Evolutionary conservation across 2,113 vertebrate species (phyloP), one percentile per base, ranked within the genome.

Genomic region (Merops nubicus): DNA sequence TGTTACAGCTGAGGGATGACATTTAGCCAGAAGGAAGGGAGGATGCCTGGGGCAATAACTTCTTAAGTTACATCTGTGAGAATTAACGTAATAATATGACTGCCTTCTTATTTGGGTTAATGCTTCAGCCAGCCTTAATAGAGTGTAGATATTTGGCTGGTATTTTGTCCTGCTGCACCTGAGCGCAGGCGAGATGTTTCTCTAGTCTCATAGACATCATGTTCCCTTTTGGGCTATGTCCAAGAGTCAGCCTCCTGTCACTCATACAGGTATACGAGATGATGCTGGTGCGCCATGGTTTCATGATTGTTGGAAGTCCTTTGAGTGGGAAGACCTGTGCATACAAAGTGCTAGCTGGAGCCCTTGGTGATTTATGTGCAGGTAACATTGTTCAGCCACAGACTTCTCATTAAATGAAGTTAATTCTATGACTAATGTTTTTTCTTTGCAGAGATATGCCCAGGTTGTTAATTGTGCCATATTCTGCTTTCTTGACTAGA

Each of bases 251-350:
- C 64, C 19, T 90, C 38, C 43, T 93, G 34, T 96, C 74, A 12
- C 79, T 75, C 51, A 50, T 77, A 14, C 92, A 99, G 99, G 98
- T 99, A 81, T 99, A 99, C 1, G 99, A 99, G 93, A 99, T 99
- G 99, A 99, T 99, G 99, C 92, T 99, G 96, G 99, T 99, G 15
- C 98, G 99, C 29, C 99, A 99, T 5, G 99, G 99, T 23, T 99
- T 99, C 82, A 99, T 99, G 99, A 99, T 99, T 74, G 98, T 99
- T 12, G 99, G 99, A 83, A 98, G 98, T 19, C 97, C 99, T 12
- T 94, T 99, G 90, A 98, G 99, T 12, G 99, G 99, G 79, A 99
- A 99, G 91, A 99, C 98, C 5, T 98, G 96, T 47, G 98, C 99
- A 1, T 99, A 99, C 91, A 98, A 99, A 97, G 98, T 98, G 79